These are phyloP conservation scores for Orycteropus afer DNA, from an alignment of 2,113 vertebrate genomes.

Conservation along the genomic window DNA sequence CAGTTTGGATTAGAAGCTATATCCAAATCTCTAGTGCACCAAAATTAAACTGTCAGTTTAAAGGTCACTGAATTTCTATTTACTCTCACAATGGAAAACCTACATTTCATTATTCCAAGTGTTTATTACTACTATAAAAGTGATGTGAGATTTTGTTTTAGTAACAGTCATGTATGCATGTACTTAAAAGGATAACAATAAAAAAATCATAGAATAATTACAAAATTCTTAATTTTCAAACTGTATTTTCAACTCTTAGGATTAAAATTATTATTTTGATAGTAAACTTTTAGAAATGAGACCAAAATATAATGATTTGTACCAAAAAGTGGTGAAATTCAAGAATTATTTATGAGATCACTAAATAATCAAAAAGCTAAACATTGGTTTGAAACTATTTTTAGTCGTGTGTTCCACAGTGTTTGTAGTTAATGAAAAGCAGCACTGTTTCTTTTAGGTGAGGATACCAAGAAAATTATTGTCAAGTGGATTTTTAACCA, in stretches of 20 bases:
- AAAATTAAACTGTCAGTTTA: not conserved
- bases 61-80: not conserved
- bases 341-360: slow-evolving; percentile 42
- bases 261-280: slow-evolving; percentile 35
- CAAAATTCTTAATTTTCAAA: not conserved
- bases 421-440: slow-evolving; percentile 8
- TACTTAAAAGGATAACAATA: not conserved
- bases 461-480: slow-evolving; percentile 28
- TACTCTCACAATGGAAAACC: not conserved
- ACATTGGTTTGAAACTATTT: not conserved
- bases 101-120: not conserved
- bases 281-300: slow-evolving; percentile 29
- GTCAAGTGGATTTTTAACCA: not conserved
- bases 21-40: not conserved
- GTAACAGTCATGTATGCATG: not conserved
- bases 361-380: slow-evolving; percentile 51
- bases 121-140: not conserved
- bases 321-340: not conserved
- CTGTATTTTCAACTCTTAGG: not conserved
- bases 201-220: not conserved
- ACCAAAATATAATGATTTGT: not conserved
- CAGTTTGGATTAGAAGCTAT: not conserved
- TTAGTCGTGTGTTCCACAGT: not conserved
- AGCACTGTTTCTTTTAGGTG: not conserved
- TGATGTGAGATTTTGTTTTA: not conserved